Evolutionary conservation across 2,797 vertebrate genomes (phyloP).

Genomic region (Schizopygopsis pylzovi): DNA sequence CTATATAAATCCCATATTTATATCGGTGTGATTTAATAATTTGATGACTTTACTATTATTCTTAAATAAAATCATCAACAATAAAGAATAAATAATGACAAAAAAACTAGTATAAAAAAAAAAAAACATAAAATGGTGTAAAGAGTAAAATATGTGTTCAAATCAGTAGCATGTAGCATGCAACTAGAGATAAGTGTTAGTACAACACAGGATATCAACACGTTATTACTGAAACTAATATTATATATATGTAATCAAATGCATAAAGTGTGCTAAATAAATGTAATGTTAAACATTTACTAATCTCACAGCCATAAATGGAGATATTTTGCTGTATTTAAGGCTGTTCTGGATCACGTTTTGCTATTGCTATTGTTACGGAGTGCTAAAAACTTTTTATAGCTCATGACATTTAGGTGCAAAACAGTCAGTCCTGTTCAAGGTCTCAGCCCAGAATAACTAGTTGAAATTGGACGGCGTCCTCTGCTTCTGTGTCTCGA

Average conservation of each 20-base stretch:
- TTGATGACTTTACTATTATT: neutral
- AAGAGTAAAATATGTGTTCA: neutral
- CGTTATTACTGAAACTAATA: neutral
- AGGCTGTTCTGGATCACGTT: neutral
- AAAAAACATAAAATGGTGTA: neutral
- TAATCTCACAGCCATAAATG: neutral
- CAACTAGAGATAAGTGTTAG: neutral
- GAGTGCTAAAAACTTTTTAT: neutral
- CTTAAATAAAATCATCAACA: neutral
- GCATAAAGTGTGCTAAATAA: slow-evolving; percentile 4
- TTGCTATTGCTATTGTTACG: neutral
- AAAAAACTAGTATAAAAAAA: neutral
- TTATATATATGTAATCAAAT: neutral
- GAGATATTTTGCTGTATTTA: neutral
- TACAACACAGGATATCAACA: neutral
- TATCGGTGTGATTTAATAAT: neutral
- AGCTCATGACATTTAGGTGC: slow-evolving; percentile 6
- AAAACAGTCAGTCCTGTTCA: slow-evolving; percentile 15
- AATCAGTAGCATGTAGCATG: neutral
- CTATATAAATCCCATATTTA: neutral
- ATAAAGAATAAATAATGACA: neutral
- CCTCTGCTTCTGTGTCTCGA: slow-evolving; percentile 19
- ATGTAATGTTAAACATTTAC: slow-evolving; percentile 5
- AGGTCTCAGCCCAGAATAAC: slow-evolving; percentile 20
- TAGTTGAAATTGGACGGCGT: slow-evolving; percentile 20